These are phyloP conservation scores for Drosophila planitibia DNA, from an alignment of 2,888 invertebrate species.

Conservation along the genomic window DNA sequence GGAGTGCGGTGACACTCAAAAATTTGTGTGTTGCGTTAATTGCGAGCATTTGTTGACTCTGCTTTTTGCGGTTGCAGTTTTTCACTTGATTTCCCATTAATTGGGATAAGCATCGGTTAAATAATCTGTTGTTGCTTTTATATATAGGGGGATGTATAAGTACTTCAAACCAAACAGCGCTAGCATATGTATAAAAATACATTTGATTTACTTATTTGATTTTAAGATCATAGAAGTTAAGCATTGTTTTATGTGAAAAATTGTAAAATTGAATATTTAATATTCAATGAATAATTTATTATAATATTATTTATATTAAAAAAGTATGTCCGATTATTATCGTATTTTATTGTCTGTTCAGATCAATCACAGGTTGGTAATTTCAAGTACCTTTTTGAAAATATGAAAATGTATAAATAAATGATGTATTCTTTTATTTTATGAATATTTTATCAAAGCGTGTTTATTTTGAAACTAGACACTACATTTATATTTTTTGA, in stretches of 20 bases:
- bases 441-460: background rate
- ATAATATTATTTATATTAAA: background rate
- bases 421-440: background rate
- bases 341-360: background rate
- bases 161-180: background rate
- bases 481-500: background rate
- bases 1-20: slow-evolving; percentile 62
- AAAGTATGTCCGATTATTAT: background rate
- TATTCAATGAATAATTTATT: background rate
- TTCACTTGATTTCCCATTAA: slow-evolving; percentile 63
- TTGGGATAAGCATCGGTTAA: slow-evolving; percentile 62
- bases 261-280: background rate
- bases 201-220: background rate
- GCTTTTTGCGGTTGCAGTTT: slow-evolving; percentile 47
- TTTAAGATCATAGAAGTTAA: background rate
- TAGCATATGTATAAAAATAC: slow-evolving; percentile 1
- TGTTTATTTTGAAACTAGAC: background rate
- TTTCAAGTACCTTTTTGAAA: too few relatives aligned
- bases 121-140: slow-evolving; percentile 10
- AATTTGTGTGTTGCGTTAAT: slow-evolving; percentile 69
- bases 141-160: background rate
- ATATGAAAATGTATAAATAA: too few relatives aligned
- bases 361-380: too few relatives aligned
- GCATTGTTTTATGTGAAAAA: background rate
- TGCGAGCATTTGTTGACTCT: slow-evolving; percentile 75